Base-by-base conservation (phyloP, 2,888 invertebrate species). In the Alentia gelatinosa region DNA sequence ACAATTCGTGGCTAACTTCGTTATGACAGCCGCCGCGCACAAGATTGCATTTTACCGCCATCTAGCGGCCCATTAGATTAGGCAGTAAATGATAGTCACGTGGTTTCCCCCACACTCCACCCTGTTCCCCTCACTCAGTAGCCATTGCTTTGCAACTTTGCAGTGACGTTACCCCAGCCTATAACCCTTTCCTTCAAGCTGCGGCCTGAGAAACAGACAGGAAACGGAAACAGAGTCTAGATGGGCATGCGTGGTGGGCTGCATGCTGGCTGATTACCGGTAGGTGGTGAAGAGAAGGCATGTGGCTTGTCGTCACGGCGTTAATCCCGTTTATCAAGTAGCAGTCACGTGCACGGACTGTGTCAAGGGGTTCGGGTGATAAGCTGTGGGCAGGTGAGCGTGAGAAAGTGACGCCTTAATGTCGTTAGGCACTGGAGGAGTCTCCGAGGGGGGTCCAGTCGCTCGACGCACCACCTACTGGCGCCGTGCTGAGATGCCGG, bases 1-100 rank as follows among this genome's bases (percentile, higher is more conserved):
- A 1, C 83, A 23, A n/a, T 4, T 40, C 23, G 39, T 15, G 35
- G 3, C 83, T 83, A 83, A 83, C 83, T 1, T 83, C 83, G 40
- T 83, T 83, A 35, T 39, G 40, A 83, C 37, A 35, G 30, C 26
- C 37, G 37, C 35, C 39, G 9, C 5, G 15, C 35, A n/a, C 15
- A 23, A 7, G 39, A 83, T 83, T 83, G 79, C 79, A n/a, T 33
- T 79, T 79, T 79, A 33, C 79, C 23, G 83, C 83, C 83, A 83
- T 39, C 83, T 37, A 3, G n/a, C 30, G 35, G 26, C 39, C 83
- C 35, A 83, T 83, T 39, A 83, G 83, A 83, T 83, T 83, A 83
- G 15, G 26, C n/a, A 40, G 83, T 83, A 40, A 83, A 68, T 30
- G 68, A 68, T 68, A 68, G 68, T 68, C 68, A 68, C 33, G 68